Evolutionary conservation across 2,113 vertebrate species (phyloP).

Genomic region (Pollachius pollachius): DNA sequence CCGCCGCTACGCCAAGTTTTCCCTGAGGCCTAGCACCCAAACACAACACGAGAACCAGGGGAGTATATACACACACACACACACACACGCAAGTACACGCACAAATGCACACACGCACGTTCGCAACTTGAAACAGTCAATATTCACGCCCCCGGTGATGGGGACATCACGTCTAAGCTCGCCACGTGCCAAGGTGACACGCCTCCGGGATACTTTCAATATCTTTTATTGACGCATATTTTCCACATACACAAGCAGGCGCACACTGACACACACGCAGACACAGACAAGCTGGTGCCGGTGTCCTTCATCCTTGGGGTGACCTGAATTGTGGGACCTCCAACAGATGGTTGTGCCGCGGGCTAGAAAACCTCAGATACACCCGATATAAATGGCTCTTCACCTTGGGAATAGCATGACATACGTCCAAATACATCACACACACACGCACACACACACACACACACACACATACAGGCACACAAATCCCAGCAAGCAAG

Average conservation of each 20-base stretch:
- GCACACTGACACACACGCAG: too few relatives aligned
- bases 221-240: too few relatives aligned
- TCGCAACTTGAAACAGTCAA: too few relatives aligned
- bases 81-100: too few relatives aligned
- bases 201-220: too few relatives aligned
- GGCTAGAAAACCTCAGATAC: slow-evolving; percentile 37
- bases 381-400: slow-evolving; percentile 55
- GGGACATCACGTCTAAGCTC: too few relatives aligned
- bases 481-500: not conserved
- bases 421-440: slow-evolving; percentile 28
- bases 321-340: slow-evolving; percentile 54
- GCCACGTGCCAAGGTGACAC: too few relatives aligned
- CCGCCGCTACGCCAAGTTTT: too few relatives aligned
- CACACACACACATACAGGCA: not conserved
- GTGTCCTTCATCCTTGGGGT: slow-evolving; percentile 29
- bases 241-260: too few relatives aligned
- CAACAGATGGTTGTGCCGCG: slow-evolving; percentile 58
- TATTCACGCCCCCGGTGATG: too few relatives aligned
- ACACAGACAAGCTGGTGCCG: slow-evolving; percentile 9
- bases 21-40: not conserved
- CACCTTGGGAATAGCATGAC: slow-evolving; percentile 55
- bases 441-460: not conserved
- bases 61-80: too few relatives aligned
- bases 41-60: not conserved
- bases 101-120: too few relatives aligned